Conservation (phyloP, 2,797 vertebrate species). For the Argyrosomus regius region DNA sequence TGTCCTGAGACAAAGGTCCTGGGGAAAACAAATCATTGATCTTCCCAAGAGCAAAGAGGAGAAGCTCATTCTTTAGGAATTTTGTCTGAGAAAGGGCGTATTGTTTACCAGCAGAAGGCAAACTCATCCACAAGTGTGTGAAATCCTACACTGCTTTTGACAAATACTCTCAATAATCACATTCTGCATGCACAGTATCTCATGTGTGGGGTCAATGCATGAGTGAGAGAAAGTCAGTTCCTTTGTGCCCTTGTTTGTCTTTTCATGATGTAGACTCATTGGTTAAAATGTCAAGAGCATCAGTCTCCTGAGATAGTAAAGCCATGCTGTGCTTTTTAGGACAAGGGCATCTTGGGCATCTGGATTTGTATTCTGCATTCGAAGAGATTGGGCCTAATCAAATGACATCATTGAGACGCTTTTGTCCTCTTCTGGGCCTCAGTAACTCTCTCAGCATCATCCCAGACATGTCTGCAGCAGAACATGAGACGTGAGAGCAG, state of each 20-base stretch:
- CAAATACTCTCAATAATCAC: constrained; percentile 2
- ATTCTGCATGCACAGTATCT: background rate
- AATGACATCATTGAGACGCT: constrained; percentile 42
- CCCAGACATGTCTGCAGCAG: background rate
- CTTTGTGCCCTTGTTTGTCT: constrained; percentile 54
- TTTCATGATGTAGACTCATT: constrained; percentile 41
- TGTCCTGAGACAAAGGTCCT: constrained; percentile 50
- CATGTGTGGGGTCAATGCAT: background rate
- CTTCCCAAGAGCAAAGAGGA: constrained; percentile 48
- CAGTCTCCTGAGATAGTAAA: constrained; percentile 57
- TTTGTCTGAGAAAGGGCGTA: constrained; percentile 14
- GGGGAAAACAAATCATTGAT: constrained; percentile 64
- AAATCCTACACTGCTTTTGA: constrained; percentile 29
- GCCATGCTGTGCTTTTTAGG: constrained; percentile 39
- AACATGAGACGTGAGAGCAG: background rate
- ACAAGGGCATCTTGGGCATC: constrained; percentile 71
- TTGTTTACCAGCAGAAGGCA: constrained; percentile 37
- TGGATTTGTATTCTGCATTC: constrained; percentile 57
- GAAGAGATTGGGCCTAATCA: constrained; percentile 40
- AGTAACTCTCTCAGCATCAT: constrained; percentile 8
- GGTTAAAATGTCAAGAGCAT: constrained; percentile 73
- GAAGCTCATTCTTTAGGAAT: constrained; percentile 44
- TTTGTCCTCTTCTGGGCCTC: constrained; percentile 24
- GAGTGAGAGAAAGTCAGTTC: constrained; percentile 11
- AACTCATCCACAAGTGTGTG: constrained; percentile 20